Percentiles rank a stretch among this genome's conserved stretches.
Evolutionary conservation across 2,113 vertebrate species (phyloP).

Genomic region (Pycnonotus jocosus): DNA sequence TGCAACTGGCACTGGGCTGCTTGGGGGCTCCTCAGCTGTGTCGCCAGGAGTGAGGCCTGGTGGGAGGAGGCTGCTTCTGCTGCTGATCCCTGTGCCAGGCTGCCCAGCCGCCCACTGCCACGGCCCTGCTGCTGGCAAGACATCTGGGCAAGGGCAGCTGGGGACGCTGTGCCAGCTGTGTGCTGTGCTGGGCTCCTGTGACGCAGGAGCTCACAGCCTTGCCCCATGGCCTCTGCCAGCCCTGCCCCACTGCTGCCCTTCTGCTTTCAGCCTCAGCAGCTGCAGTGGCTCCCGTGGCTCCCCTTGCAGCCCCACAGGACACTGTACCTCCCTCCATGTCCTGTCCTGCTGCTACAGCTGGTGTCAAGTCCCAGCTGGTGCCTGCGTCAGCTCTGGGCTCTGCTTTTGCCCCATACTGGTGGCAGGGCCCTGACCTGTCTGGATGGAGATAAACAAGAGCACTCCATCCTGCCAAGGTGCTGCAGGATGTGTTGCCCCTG

Average conservation of each 20-base stretch:
- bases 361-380: background rate
- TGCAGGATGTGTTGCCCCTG: fast-evolving
- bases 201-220: background rate
- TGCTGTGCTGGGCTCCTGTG: fast-evolving
- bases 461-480: fast-evolving
- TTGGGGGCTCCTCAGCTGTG: background rate
- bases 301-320: background rate
- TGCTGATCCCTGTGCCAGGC: background rate
- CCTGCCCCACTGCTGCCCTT: background rate
- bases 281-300: fast-evolving
- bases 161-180: background rate
- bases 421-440: background rate
- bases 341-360: background rate
- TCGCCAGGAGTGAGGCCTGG: background rate
- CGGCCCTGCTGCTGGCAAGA: background rate
- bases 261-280: background rate
- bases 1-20: background rate
- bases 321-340: background rate
- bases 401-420: background rate
- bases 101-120: background rate
- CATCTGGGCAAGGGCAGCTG: conserved; percentile 13
- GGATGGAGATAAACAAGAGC: background rate
- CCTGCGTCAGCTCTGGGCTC: background rate
- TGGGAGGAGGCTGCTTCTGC: background rate
- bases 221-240: background rate